A percentile compares a stretch with the other conserved stretches of the same genome.
Conservation (phyloP, 2,888 invertebrate genomes). For the Chloroclystis v-ata region DNA sequence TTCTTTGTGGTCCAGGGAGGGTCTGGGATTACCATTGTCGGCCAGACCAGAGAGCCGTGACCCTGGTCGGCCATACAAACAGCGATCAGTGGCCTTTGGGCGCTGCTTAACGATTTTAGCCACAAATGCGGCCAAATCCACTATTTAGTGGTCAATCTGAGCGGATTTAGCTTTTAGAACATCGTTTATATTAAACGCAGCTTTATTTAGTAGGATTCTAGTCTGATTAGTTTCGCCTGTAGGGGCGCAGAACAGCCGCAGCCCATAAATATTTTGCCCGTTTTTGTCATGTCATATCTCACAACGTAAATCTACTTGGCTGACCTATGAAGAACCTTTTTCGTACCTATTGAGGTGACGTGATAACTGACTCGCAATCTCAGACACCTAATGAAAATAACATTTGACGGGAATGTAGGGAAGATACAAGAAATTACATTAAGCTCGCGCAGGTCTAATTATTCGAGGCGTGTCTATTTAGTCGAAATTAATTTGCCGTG, state of each 20-base stretch:
- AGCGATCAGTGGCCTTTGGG: not conserved
- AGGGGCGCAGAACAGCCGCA: too few relatives aligned
- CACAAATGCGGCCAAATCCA: not conserved
- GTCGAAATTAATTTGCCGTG: slow-evolving; percentile 3
- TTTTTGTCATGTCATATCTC: too few relatives aligned
- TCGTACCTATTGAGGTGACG: not conserved
- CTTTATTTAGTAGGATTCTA: too few relatives aligned
- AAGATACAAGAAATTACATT: slow-evolving; percentile 9
- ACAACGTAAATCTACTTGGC: too few relatives aligned
- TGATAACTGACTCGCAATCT: not conserved
- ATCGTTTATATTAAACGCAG: too few relatives aligned
- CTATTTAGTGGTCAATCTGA: not conserved
- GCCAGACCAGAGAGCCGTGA: not conserved
- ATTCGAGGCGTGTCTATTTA: slow-evolving; percentile 12
- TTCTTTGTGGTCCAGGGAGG: slow-evolving; percentile 3
- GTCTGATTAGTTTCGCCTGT: too few relatives aligned
- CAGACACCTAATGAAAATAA: not conserved
- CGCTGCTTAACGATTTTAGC: not conserved
- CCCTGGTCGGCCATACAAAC: not conserved
- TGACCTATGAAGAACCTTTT: too few relatives aligned
- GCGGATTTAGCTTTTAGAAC: not conserved
- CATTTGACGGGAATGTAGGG: not conserved
- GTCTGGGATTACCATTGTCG: slow-evolving; percentile 5
- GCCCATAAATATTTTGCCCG: not conserved
- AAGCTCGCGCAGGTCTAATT: slow-evolving; percentile 4